These are phyloP conservation scores for Pelobates fuscus DNA, from an alignment of 2,113 vertebrate genomes.

Conservation along the genomic window DNA sequence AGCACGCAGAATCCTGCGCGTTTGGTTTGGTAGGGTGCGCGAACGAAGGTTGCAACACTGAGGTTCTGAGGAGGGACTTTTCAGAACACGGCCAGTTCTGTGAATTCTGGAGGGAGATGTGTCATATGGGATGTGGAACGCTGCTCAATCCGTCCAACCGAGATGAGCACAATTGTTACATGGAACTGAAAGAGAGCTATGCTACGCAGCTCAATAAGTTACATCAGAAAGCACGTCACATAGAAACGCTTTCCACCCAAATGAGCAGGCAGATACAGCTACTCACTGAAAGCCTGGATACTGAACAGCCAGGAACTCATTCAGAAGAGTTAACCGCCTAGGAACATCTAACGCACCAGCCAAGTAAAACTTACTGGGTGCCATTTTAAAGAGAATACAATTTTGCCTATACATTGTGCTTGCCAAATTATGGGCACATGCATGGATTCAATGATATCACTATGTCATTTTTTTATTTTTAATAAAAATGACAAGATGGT, in stretches of 20 bases:
- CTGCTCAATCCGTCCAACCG: slow-evolving; percentile 63
- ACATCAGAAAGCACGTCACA: slow-evolving; percentile 19
- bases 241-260: slow-evolving; percentile 30
- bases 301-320: background rate
- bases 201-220: slow-evolving; percentile 34
- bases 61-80: slow-evolving; percentile 69
- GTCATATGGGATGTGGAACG: slow-evolving; percentile 73
- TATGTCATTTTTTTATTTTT: too few species aligned
- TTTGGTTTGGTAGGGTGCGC: slow-evolving; percentile 71
- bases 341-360: too few species aligned
- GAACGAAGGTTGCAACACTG: slow-evolving; percentile 71
- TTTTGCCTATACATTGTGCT: too few species aligned
- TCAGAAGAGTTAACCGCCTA: background rate
- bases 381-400: too few species aligned
- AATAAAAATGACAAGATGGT: too few species aligned
- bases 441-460: too few species aligned
- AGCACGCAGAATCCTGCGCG: slow-evolving; percentile 70
- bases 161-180: slow-evolving; percentile 75
- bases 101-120: slow-evolving; percentile 66
- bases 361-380: too few species aligned
- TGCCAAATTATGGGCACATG: too few species aligned
- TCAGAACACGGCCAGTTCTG: slow-evolving; percentile 69
- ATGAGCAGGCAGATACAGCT: slow-evolving; percentile 53
- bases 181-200: slow-evolving; percentile 68
- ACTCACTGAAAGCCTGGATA: slow-evolving; percentile 51